phyloP scores from a whole-genome alignment of 2,888 invertebrate species.

The Subacronicta megacephala region DNA sequence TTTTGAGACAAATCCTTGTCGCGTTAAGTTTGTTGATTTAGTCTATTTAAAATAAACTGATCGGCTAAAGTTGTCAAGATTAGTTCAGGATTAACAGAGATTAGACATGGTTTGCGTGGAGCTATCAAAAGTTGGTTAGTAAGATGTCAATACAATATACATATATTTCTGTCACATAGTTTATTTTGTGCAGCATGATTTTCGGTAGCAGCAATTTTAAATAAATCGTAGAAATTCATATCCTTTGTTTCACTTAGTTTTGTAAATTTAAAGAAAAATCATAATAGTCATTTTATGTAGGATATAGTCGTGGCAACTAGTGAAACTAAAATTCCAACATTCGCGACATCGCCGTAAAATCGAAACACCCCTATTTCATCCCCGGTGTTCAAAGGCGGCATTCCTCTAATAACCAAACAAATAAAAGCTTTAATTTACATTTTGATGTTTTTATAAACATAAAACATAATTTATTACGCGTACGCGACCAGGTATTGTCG shows the following conservation, averaged over 20 bases:
- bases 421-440: constrained; percentile 60
- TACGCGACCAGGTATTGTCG: constrained; percentile 61
- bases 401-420: constrained; percentile 56
- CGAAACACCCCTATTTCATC: constrained; percentile 43
- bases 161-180: too few relatives aligned
- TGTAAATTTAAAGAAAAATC: not conserved
- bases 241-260: too few relatives aligned
- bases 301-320: not conserved
- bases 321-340: constrained; percentile 40
- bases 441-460: constrained; percentile 61
- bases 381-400: constrained; percentile 48
- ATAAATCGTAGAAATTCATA: too few relatives aligned
- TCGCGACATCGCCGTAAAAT: constrained; percentile 48
- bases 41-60: constrained; percentile 56
- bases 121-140: constrained; percentile 13
- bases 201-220: too few relatives aligned
- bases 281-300: not conserved
- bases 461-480: constrained; percentile 60
- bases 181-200: constrained; percentile 19
- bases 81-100: constrained; percentile 39
- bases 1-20: constrained; percentile 44
- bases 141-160: too few relatives aligned
- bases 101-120: constrained; percentile 22
- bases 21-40: constrained; percentile 53
- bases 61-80: constrained; percentile 23